A percentile compares a stretch with the other conserved stretches of the same genome.
phyloP scores from a whole-genome alignment of 92 coral and sea anemone genomes.

The Paramuricea clavata region DNA sequence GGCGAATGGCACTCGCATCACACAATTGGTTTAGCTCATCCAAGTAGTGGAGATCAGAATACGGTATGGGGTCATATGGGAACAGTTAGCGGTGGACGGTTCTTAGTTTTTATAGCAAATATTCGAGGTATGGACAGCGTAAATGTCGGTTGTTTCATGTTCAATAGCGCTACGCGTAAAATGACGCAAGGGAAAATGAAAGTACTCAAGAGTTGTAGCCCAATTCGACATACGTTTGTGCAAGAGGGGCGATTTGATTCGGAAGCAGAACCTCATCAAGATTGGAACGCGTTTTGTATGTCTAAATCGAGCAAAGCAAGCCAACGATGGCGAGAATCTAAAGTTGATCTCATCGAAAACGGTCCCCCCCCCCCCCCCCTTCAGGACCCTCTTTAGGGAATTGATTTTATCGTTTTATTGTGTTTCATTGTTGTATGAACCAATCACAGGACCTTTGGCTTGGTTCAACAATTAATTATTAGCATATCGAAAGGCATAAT shows the following conservation, averaged over 20 bases:
- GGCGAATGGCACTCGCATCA: slow-evolving; percentile 99
- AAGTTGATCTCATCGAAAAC: not conserved
- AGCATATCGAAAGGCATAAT: not conserved
- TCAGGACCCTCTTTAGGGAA: too few species aligned
- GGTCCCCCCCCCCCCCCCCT: too few species aligned
- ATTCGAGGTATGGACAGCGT: slow-evolving; percentile 9
- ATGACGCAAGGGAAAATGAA: not conserved
- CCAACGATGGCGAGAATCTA: not conserved
- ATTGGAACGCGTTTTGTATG: slow-evolving; percentile 8
- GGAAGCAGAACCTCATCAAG: not conserved
- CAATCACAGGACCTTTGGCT: not conserved
- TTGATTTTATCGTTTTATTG: too few species aligned
- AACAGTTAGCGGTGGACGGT: slow-evolving; percentile 67
- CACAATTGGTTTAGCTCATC: slow-evolving; percentile 69
- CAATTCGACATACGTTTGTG: slow-evolving; percentile 15
- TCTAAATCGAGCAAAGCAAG: not conserved
- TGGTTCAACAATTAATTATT: not conserved
- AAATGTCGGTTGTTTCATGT: slow-evolving; percentile 29
- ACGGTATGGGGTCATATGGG: slow-evolving; percentile 77
- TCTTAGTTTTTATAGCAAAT: slow-evolving; percentile 84
- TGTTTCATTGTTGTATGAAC: not conserved
- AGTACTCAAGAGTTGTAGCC: not conserved
- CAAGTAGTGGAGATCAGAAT: slow-evolving; percentile 79
- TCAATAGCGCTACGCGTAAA: not conserved
- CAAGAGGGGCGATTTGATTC: not conserved